Base-by-base conservation (phyloP, 2,113 vertebrate species). In the Centrocercus urophasianus region DNA sequence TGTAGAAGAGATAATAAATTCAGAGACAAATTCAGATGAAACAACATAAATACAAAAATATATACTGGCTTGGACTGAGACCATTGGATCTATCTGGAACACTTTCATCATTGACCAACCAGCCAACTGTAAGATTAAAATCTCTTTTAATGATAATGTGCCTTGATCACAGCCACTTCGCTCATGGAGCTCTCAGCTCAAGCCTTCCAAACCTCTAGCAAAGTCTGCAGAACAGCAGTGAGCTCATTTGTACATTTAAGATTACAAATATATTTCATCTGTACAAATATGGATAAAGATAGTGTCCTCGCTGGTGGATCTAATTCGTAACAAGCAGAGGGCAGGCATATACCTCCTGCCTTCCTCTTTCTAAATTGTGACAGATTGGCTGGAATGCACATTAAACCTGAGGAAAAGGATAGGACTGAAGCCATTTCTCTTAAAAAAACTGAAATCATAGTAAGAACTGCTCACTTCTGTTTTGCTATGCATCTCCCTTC, bases 1-100 rank as follows among this genome's bases (percentile, higher is more conserved):
- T 99, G 94, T 16, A 75, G 61, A 77, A 86, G 85, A 97, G 54
- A 52, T 28, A 5, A 19, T 12, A 89, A 70, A 94, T 59, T 93
- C 66, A 78, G 15, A 70, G 30, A 30, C 7, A 7, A 45, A 57
- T 32, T 71, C 56, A 83, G 16, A 45, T 63, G 47, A 7, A 82
- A 36, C 38, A 66, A 60, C 3, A 34, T 52, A 40, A 83, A 56
- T 30, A 34, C 38, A 50, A 34, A 86, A 19, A 57, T 70, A 72
- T 36, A 25, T 36, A n/a, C 27, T 77, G 59, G 22, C 25, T 54
- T 54, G 52, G 36, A 56, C 66, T 47, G 69, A 77, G 47, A 70
- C n/a, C 45, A 30, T 43, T 32, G 27, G 13, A 7, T 77, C 40
- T 10, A 21, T 60, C 24, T 60, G 61, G 21, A 88, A 61, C 27